Evolutionary conservation across 2,797 vertebrate genomes (phyloP).

Genomic region (Brotula barbata): DNA sequence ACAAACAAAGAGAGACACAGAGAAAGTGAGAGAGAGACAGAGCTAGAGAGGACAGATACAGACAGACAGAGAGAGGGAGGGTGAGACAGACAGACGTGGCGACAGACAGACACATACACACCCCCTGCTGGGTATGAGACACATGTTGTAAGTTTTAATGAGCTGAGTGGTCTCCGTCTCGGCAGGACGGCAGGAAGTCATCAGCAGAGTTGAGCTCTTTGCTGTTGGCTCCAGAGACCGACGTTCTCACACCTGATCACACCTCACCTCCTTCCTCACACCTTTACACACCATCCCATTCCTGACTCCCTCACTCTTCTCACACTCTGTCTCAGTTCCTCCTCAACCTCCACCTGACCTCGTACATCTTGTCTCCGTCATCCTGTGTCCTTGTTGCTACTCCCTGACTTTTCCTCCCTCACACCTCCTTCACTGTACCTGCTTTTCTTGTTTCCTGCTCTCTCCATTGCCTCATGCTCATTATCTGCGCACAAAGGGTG

Average conservation of each 20-base stretch:
- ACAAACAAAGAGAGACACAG: too few relatives aligned
- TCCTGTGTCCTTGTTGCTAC: conserved; percentile 34
- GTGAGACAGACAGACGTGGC: conserved; percentile 1
- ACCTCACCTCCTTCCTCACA: conserved; percentile 63
- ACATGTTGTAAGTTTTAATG: conserved; percentile 72
- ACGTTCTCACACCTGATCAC: conserved; percentile 69
- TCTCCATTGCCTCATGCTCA: conserved; percentile 37
- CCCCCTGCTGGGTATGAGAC: conserved; percentile 38
- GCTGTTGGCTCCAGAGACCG: conserved; percentile 55
- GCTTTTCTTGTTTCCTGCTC: conserved; percentile 5
- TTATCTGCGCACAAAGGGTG: conserved; percentile 49
- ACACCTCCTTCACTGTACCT: conserved; percentile 9
- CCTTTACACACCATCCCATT: conserved; percentile 41
- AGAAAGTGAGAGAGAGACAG: too few relatives aligned
- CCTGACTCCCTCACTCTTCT: conserved; percentile 42
- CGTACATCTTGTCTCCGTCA: conserved; percentile 8
- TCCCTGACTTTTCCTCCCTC: conserved; percentile 27
- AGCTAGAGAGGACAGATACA: neutral
- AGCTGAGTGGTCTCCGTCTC: conserved; percentile 66
- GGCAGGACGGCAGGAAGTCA: conserved; percentile 68
- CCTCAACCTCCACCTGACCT: conserved; percentile 18
- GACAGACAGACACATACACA: conserved; percentile 14
- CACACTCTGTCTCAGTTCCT: neutral
- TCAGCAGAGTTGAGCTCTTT: conserved; percentile 66
- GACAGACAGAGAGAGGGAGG: conserved; percentile 16